Evolutionary conservation across 1,140 invertebrate species (phyloP), one percentile per base, ranked within the genome.

Genomic region (Aphaenogaster rudis): DNA sequence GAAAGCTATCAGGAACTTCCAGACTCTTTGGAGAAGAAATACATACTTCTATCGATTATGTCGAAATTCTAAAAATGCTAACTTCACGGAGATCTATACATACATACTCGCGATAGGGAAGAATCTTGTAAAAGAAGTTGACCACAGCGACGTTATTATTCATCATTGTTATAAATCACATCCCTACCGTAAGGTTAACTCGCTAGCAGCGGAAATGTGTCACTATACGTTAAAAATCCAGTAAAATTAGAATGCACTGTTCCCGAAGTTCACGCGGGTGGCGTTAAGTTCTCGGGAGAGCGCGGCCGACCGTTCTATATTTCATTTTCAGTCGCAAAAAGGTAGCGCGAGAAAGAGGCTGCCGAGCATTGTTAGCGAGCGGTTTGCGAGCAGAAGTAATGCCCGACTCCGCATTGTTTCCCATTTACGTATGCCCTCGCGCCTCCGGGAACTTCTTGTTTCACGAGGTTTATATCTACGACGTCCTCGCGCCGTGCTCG

Each of bases 371-470:
- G 89, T 90, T 90, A 90, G 76, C 78, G 78, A 66, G 48, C 71
- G n/a, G 77, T 52, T 17, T 28, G 42, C 77, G 67, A 74, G 66
- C 88, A 78, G 84, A 76, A 88, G 81, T 89, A 80, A 89, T 86
- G 86, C 74, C 57, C 21, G 80, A 52, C 71, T 33, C 59, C 57
- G 61, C 67, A 87, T 90, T 84, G 86, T 90, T 72, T 90, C 72
- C 67, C 86, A 85, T 90, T 90, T 88, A 69, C 88, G 67, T 85
- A 87, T 80, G 88, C 88, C 63, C 81, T 89, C 76, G 86, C 88
- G 81, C 78, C 88, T 82, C 63, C 63, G 61, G 33, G 33, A 87
- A 85, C 77, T 81, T 90, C 45, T 90, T 77, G 86, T 78, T 88
- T 88, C 80, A 48, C 86, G 64, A 88, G 79, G 86, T 88, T 90